A percentile compares a stretch with the other conserved stretches of the same genome.
phyloP scores from a whole-genome alignment of 2,888 invertebrate genomes.

The Cistogaster globosa region DNA sequence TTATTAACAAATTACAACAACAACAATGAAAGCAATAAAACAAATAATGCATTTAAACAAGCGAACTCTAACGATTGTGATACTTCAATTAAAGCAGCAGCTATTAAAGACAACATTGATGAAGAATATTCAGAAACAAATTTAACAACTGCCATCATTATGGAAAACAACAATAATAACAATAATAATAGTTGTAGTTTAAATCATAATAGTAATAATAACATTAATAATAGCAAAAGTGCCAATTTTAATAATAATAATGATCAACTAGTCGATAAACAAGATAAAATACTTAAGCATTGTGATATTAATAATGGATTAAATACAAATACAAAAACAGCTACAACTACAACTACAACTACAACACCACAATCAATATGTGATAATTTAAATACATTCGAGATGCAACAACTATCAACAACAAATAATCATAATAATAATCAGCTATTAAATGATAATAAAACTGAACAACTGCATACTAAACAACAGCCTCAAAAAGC shows the following conservation, averaged over 20 bases:
- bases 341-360: conserved; percentile 23
- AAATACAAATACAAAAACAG: conserved; percentile 10
- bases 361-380: conserved; percentile 38
- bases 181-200: conserved; percentile 46
- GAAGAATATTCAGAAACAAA: conserved; percentile 21
- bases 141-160: conserved; percentile 36
- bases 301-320: conserved; percentile 63
- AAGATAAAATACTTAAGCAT: conserved; percentile 35
- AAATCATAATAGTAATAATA: conserved; percentile 53
- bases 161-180: conserved; percentile 35
- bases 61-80: conserved; percentile 66
- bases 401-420: conserved; percentile 56
- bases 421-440: conserved; percentile 1
- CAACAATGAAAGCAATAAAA: conserved; percentile 60
- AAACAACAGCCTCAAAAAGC: conserved; percentile 50
- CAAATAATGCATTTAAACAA: conserved; percentile 48
- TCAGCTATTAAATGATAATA: conserved; percentile 22
- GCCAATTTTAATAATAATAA: conserved; percentile 62
- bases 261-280: conserved; percentile 30
- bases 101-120: conserved; percentile 55
- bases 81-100: conserved; percentile 57
- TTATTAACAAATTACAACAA: conserved; percentile 51
- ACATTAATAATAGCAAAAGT: conserved; percentile 36
- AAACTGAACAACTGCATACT: conserved; percentile 37
- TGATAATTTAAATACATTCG: conserved; percentile 50